Evolutionary conservation across 2,888 invertebrate species (phyloP).

Genomic region (Flabesymbios commensalis): DNA sequence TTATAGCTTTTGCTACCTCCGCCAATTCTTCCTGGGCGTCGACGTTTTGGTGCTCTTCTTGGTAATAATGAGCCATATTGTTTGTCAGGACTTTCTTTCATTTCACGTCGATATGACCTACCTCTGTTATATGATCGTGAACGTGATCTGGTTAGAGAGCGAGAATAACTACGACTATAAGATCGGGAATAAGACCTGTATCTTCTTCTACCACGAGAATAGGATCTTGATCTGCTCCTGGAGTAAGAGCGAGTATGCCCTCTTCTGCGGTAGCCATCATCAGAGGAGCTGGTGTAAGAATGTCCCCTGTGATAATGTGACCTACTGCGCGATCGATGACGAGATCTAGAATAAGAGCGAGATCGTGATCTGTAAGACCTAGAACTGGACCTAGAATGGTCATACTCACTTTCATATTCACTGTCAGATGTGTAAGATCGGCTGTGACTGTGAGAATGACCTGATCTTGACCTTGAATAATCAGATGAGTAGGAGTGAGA

Average conservation of each 20-base stretch:
- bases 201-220: conserved; percentile 4
- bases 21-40: background rate
- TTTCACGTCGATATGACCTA: too few relatives aligned
- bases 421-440: conserved; percentile 12
- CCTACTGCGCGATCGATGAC: background rate
- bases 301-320: background rate
- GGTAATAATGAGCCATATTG: too few relatives aligned
- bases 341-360: background rate
- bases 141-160: too few relatives aligned
- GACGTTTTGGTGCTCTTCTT: background rate
- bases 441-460: background rate
- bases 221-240: conserved; percentile 14
- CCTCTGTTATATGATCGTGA: too few relatives aligned
- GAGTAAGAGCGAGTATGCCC: conserved; percentile 9
- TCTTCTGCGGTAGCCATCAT: too few relatives aligned
- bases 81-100: too few relatives aligned
- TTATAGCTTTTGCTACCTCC: conserved; percentile 26
- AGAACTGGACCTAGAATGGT: conserved; percentile 15
- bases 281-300: background rate
- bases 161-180: too few relatives aligned
- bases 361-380: conserved; percentile 13
- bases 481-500: conserved; percentile 17
- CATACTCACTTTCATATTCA: conserved; percentile 8
- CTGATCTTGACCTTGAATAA: background rate
- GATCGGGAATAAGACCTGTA: too few relatives aligned